These are phyloP conservation scores for Synanthedon vespiformis DNA, from an alignment of 2,888 invertebrate species.

Conservation along the genomic window DNA sequence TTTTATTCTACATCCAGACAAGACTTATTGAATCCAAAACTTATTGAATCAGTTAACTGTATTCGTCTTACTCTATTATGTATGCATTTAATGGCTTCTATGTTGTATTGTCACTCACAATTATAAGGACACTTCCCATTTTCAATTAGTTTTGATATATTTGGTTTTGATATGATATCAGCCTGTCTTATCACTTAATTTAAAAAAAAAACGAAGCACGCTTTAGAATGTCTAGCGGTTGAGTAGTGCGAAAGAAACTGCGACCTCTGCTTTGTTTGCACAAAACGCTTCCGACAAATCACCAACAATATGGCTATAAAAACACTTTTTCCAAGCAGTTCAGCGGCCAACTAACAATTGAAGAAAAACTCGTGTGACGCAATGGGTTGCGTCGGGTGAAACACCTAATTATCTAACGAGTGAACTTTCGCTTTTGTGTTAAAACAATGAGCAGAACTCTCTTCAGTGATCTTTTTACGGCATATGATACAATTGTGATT, in stretches of 20 bases:
- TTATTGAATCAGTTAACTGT: no score
- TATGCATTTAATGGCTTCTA: no score
- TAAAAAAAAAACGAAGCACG: no score
- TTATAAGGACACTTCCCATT: no score
- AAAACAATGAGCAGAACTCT: conserved; percentile 55
- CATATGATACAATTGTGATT: neutral
- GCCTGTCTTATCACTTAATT: no score
- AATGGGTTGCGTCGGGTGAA: conserved; percentile 48
- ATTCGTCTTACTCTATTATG: no score
- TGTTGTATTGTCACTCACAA: no score
- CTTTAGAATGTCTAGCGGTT: neutral
- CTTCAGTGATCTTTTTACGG: conserved; percentile 20
- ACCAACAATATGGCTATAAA: conserved; percentile 25
- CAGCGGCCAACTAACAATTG: conserved; percentile 43
- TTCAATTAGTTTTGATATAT: no score
- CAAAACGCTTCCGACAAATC: conserved; percentile 6
- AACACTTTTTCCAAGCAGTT: conserved; percentile 32
- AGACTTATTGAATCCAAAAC: no score
- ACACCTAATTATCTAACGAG: conserved; percentile 65
- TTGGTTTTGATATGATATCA: no score
- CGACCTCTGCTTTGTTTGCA: neutral
- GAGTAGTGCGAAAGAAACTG: neutral
- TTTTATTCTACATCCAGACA: no score
- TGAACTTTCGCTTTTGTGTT: conserved; percentile 68
- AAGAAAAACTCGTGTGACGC: conserved; percentile 57